Conservation (phyloP, 1,140 invertebrate genomes). For the Penaeus indicus region DNA sequence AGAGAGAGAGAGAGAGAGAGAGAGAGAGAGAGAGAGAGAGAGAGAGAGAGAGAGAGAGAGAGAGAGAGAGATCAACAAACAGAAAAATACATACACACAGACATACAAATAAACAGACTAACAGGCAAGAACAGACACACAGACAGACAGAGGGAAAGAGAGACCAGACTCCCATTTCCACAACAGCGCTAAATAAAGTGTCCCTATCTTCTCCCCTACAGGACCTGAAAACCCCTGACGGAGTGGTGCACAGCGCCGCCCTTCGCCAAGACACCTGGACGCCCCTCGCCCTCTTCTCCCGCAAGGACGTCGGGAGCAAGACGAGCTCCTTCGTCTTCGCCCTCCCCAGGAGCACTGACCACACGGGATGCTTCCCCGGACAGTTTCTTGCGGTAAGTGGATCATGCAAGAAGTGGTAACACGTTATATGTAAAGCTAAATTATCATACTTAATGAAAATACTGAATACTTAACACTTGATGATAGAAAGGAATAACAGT, state of each 20-base stretch:
- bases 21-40: constrained; percentile 7
- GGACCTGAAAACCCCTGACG: constrained; percentile 39
- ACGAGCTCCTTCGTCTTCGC: constrained; percentile 53
- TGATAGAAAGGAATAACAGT: no score
- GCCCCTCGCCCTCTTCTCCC: constrained; percentile 1
- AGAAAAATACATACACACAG: background rate
- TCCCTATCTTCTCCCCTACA: background rate
- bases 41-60: constrained; percentile 17
- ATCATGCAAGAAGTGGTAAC: no score
- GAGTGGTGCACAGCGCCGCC: constrained; percentile 39
- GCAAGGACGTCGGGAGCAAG: constrained; percentile 28
- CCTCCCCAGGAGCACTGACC: constrained; percentile 37
- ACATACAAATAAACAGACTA: background rate
- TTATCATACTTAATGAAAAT: no score
- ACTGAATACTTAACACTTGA: no score
- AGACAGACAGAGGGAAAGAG: background rate
- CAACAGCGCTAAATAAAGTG: background rate
- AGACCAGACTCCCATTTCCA: background rate
- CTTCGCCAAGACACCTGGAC: constrained; percentile 54
- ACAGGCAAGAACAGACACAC: background rate
- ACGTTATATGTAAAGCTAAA: no score
- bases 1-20: constrained; percentile 1
- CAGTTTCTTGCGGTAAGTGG: constrained; percentile 44
- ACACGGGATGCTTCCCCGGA: constrained; percentile 52
- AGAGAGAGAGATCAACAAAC: background rate